Percentiles rank a stretch among this genome's conserved stretches.
phyloP scores from a whole-genome alignment of 2,888 invertebrate genomes.

The Proisotoma minuta region DNA sequence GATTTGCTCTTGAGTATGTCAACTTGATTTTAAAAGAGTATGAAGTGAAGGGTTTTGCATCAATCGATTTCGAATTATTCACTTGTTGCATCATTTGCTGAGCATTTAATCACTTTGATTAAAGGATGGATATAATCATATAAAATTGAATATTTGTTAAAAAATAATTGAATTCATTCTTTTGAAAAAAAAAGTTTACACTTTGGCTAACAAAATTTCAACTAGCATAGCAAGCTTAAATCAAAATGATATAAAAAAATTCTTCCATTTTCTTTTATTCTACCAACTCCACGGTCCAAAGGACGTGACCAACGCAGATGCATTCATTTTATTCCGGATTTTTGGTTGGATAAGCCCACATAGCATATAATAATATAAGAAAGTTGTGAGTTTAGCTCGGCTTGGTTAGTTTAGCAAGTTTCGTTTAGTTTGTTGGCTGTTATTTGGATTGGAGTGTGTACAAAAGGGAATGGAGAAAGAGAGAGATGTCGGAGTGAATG shows the following conservation, averaged over 20 bases:
- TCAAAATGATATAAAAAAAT: neutral
- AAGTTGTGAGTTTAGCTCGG: neutral
- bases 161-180: too few species aligned
- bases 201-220: neutral
- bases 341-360: slow-evolving; percentile 1
- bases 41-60: too few species aligned
- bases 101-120: too few species aligned
- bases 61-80: too few species aligned
- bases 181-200: too few species aligned
- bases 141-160: too few species aligned
- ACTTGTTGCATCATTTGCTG: too few species aligned
- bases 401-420: slow-evolving; percentile 11
- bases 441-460: slow-evolving; percentile 9
- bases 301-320: neutral
- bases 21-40: too few species aligned
- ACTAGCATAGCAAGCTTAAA: neutral
- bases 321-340: neutral
- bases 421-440: slow-evolving; percentile 34
- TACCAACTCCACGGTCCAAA: neutral
- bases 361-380: too few species aligned
- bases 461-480: slow-evolving; percentile 46
- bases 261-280: neutral
- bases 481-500: slow-evolving; percentile 37
- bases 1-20: too few species aligned
- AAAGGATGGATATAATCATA: too few species aligned